Evolutionary conservation across 1,140 invertebrate genomes (phyloP).

Genomic region (Dufourea novaeangliae): DNA sequence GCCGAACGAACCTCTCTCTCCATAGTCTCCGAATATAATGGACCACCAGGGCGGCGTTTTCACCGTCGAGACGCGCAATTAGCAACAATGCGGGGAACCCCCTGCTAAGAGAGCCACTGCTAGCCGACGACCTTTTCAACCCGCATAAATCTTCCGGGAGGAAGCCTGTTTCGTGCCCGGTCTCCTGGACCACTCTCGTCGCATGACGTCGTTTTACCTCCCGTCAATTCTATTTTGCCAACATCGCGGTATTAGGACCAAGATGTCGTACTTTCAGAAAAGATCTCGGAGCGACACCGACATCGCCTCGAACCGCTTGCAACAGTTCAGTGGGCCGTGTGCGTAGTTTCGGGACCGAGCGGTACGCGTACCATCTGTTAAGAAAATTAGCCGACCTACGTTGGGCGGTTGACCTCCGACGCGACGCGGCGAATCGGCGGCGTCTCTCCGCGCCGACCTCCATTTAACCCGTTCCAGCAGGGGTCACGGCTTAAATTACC

Average conservation of each 20-base stretch:
- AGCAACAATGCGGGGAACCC: conserved; percentile 64
- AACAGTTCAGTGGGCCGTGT: too few species aligned
- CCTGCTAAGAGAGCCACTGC: conserved; percentile 29
- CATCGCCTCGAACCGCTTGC: too few species aligned
- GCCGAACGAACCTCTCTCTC: background rate
- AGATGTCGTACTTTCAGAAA: background rate
- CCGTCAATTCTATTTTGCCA: conserved; percentile 45
- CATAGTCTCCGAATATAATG: conserved; percentile 39
- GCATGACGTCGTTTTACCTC: background rate
- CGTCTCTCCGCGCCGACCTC: background rate
- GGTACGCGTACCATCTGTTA: conserved; percentile 29
- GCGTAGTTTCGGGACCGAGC: background rate
- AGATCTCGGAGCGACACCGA: background rate
- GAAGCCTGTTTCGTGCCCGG: background rate
- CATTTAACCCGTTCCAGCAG: background rate
- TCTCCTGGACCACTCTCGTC: background rate
- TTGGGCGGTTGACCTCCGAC: too few species aligned
- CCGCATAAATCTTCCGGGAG: conserved; percentile 54
- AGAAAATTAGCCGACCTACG: conserved; percentile 1
- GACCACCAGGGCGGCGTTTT: conserved; percentile 44
- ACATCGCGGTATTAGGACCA: background rate
- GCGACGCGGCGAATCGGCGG: background rate
- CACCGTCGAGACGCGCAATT: conserved; percentile 53
- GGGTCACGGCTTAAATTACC: background rate
- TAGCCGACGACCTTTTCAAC: conserved; percentile 35